Evolutionary conservation across 2,797 vertebrate species (phyloP).

Genomic region (Anguilla marmorata): DNA sequence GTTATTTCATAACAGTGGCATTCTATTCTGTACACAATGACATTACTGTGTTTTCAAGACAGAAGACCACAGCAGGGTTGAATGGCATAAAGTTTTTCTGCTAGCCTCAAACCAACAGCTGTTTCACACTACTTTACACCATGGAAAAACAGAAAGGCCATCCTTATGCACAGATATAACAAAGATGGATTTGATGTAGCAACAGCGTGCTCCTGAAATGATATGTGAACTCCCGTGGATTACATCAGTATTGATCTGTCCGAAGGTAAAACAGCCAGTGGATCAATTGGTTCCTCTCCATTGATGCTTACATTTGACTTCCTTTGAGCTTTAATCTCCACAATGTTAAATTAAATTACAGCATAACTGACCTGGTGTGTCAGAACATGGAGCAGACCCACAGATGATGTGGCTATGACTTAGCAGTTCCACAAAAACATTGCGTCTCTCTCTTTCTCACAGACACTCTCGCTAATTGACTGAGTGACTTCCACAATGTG

Average conservation of each 20-base stretch:
- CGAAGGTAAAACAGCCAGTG: conserved; percentile 63
- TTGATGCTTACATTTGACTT: conserved; percentile 65
- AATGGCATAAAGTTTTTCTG: not conserved
- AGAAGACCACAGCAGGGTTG: not conserved
- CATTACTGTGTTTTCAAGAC: not conserved
- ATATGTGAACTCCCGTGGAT: conserved; percentile 38
- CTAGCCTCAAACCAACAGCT: not conserved
- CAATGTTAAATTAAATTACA: conserved; percentile 36
- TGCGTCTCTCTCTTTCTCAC: not conserved
- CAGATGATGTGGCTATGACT: not conserved
- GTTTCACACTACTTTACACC: not conserved
- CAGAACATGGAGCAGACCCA: not conserved
- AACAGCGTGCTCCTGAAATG: not conserved
- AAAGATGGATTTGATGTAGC: not conserved
- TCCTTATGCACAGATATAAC: not conserved
- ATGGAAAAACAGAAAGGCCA: not conserved
- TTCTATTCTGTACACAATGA: not conserved
- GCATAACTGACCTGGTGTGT: not conserved
- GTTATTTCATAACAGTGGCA: not conserved
- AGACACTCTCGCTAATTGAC: not conserved
- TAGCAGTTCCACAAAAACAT: not conserved
- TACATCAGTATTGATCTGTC: conserved; percentile 65
- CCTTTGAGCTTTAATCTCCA: conserved; percentile 59
- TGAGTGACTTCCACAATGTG: not conserved
- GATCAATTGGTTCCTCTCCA: conserved; percentile 64